Evolutionary conservation across 2,888 invertebrate genomes (phyloP), one percentile per base, ranked within the genome.

Genomic region (Limnephilus rhombicus): DNA sequence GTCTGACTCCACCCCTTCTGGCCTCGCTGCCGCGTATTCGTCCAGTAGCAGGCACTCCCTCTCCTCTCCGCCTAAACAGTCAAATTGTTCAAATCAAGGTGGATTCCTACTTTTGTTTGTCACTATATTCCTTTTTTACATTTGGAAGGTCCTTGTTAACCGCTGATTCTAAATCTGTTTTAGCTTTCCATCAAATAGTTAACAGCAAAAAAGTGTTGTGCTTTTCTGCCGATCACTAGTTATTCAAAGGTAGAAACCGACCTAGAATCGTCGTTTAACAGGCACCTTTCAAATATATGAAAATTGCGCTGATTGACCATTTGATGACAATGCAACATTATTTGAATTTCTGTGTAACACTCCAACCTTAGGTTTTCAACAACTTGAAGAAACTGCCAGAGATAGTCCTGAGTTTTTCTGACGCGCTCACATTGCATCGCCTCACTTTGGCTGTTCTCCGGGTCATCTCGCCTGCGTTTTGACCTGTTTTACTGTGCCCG

Each of bases 11-110:
- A 93, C 92, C 5, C 91, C 89, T 37, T 90, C 93, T 34, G 92
- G 86, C 9, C 91, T 90, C 4, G 92, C 85, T 53, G 96, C 96
- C 11, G 95, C 95, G 94, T 97, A 97, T 93, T 97, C 97, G 92
- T 97, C 96, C 29, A 97, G 95, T 1, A 97, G 95, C 34, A 97
- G 95, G 94, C 96, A 97, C 94, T 97, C 97, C 31, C 96, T 95
- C 94, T 97, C 97, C 94, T 96, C 96, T 24, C 96, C 96, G 94
- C 95, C 96, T 86, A 86, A n/a, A 86, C 9, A 68, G 68, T 1
- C 68, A 24, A 24, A n/a, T 68, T n/a, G 5, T 68, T 68, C 3
- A 45, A 45, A 68, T 68, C 9, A 68, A 68, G 5, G 68, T 5
- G 18, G 18, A 9, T 68, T 7, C 9, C 5, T 68, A 0, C 1